Conservation (phyloP, 2,113 vertebrate species). For the Harpagus bidentatus region DNA sequence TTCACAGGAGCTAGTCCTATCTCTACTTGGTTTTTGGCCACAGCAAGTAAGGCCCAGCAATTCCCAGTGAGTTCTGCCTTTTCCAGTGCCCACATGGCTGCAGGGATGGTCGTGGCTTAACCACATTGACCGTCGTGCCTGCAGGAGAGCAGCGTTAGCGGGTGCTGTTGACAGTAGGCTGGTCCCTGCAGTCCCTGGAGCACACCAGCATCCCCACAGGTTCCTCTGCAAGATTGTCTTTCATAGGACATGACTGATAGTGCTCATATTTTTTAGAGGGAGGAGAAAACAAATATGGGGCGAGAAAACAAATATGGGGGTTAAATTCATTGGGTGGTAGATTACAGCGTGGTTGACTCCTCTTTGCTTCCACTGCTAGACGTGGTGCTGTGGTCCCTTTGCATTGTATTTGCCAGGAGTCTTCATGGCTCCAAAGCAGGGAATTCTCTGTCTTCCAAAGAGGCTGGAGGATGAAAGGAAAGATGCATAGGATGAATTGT, state of each 20-base stretch:
- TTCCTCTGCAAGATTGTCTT: background rate
- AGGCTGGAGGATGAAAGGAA: background rate
- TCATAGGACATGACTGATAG: background rate
- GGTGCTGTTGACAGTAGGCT: background rate
- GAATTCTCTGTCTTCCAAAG: background rate
- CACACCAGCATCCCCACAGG: background rate
- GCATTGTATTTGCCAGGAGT: background rate
- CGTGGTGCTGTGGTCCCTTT: background rate
- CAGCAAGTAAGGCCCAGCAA: background rate
- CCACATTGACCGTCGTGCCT: rapidly evolving
- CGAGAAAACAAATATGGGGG: background rate
- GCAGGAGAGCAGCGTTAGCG: background rate
- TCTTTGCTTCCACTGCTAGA: background rate
- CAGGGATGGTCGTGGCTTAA: background rate
- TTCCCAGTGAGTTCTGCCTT: background rate
- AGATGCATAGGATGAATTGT: background rate
- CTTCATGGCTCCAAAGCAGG: background rate
- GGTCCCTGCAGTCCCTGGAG: background rate
- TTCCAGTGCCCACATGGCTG: rapidly evolving
- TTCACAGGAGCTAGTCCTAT: background rate
- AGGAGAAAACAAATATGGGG: background rate
- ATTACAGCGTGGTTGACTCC: background rate
- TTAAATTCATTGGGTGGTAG: background rate
- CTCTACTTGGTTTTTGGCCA: background rate
- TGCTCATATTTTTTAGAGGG: background rate